Base-by-base conservation (phyloP, 1,140 invertebrate species). In the Apis cerana region DNA sequence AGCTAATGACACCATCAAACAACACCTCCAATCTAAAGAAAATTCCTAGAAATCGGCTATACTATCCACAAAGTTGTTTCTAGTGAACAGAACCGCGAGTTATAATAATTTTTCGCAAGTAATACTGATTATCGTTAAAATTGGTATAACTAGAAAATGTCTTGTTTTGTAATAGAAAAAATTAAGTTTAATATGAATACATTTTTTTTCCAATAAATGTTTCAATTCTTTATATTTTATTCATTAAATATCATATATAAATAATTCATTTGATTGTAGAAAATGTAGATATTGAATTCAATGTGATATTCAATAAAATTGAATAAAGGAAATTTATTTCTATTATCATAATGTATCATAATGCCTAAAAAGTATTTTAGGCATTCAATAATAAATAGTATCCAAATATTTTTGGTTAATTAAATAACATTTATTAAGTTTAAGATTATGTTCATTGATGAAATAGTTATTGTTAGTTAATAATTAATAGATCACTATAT, bases 401-500 rank as follows among this genome's bases (percentile, higher is more conserved):
- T 43, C 27, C 64, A 43, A 65, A 65, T 43, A 65, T 15, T 17
- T 13, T 3, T 7, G 27, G 64, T 65, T 65, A 65, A 65, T 65
- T 65, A 27, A 65, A 65, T 17, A 12, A 8, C 64, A 17, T 27
- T 65, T 65, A 27, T 65, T 65, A 19, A 33, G 64, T 17, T 43
- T 67, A 48, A 48, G 33, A 21, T 48, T 48, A 48, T 48, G 65
- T 67, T 21, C 19, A 21, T 67, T 43, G 19, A 67, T 67, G 33
- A 67, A 67, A 67, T 48, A 19, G 65, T 19, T 67, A 67, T 67
- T 67, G 65, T 67, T 17, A 67, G 19, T 67, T 19, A 67, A 67
- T 48, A 48, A 67, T 67, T n/a, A 33, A 67, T 67, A 48, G 65
- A 67, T 48, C 65, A 48, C 33, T 19, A 33, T 67, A 33, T 48